Evolutionary conservation across 2,113 vertebrate genomes (phyloP), one percentile per base, ranked within the genome.

Genomic region (Zosterops lateralis): DNA sequence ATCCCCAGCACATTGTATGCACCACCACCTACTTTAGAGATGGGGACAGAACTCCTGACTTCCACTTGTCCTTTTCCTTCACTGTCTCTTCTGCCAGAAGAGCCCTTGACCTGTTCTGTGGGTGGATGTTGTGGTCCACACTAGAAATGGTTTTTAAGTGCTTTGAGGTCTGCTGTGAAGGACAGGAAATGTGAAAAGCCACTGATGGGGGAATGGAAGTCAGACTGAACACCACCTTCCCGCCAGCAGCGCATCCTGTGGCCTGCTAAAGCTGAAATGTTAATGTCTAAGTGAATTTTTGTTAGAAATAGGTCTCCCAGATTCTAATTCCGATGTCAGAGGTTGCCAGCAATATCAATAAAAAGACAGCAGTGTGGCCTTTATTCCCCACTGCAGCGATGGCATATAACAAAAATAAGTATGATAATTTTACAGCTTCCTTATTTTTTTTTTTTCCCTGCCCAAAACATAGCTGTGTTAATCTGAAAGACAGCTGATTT

Each of bases 401-500:
- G 93, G 90, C 92, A 92, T 93, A 91, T 97, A 97, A 97, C 97
- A 97, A 97, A 97, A 97, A 96, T 95, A 97, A 97, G 90, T 94
- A 78, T 82, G 92, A 92, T 96, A 93, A 97, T 98, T 97, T 96
- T 97, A 96, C 92, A 58, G 71, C 86, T 95, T 58, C 51, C 89
- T 95, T 95, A 97, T 92, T 51, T 32, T 75, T 60, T 32, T 75
- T 60, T 53, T 92, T 97, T 95, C 5, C 1, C 92, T 95, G 64
- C 85, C 85, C 87, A 88, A 98, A 97, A 97, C 93, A 84, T 95
- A 92, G 96, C 95, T 97, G 89, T 89, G 88, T 97, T 97, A 97
- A 96, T 98, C 95, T 97, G 95, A 96, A 96, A 97, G 97, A 97
- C 95, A 97, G 97, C 84, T 97, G 97, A 96, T 97, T 98, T 97